Percentiles rank a stretch among this genome's conserved stretches.
Evolutionary conservation across 2,113 vertebrate species (phyloP).

Genomic region (Nesogale talazaci): DNA sequence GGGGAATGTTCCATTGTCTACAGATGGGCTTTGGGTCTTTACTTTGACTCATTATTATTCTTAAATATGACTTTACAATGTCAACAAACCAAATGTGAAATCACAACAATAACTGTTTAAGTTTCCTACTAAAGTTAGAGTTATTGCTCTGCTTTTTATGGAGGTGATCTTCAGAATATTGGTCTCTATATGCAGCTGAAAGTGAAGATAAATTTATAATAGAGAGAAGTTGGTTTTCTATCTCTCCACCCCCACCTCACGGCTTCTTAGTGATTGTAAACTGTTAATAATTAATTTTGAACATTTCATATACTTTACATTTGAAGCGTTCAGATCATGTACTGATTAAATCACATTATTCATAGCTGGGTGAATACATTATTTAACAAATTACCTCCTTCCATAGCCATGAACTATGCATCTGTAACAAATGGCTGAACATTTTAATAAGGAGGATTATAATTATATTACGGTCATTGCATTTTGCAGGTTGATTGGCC

Average conservation of each 20-base stretch:
- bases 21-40: too few relatives aligned
- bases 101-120: background rate
- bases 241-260: background rate
- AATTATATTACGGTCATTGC: slow-evolving; percentile 86
- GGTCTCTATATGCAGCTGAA: slow-evolving; percentile 10
- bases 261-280: slow-evolving; percentile 64
- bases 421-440: slow-evolving; percentile 83
- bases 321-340: slow-evolving; percentile 81
- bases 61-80: background rate
- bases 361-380: slow-evolving; percentile 84
- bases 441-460: slow-evolving; percentile 85
- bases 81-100: background rate
- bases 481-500: slow-evolving; percentile 77
- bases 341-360: slow-evolving; percentile 86
- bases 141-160: background rate
- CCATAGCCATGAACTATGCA: slow-evolving; percentile 83
- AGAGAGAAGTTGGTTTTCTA: background rate
- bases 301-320: slow-evolving; percentile 83
- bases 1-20: too few relatives aligned
- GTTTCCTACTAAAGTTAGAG: background rate
- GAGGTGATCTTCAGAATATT: slow-evolving; percentile 26
- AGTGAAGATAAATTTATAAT: slow-evolving; percentile 46
- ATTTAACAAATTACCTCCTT: slow-evolving; percentile 84
- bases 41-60: background rate
- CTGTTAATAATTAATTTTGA: slow-evolving; percentile 85